Evolutionary conservation across 1,140 invertebrate species (phyloP).

Genomic region (Diabrotica virgifera): DNA sequence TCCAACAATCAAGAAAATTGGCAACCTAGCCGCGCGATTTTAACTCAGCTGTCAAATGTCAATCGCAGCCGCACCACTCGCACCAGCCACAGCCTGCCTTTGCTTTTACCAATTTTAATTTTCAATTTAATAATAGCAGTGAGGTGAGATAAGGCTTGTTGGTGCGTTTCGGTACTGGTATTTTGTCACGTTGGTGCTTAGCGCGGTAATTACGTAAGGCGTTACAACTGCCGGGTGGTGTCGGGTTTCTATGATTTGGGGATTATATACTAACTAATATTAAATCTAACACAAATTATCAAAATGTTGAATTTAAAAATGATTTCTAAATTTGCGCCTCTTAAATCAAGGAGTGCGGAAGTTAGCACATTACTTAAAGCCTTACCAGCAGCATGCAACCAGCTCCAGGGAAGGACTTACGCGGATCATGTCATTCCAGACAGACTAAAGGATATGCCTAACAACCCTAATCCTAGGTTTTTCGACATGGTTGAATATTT

Average conservation of each 20-base stretch:
- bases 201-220: not conserved
- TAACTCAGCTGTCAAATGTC: no score
- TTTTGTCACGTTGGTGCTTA: not conserved
- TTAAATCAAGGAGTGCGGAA: slow-evolving; percentile 30
- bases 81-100: no score
- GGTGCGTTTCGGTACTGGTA: no score
- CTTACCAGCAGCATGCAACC: slow-evolving; percentile 35
- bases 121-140: no score
- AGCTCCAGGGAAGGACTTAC: slow-evolving; percentile 52
- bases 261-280: not conserved
- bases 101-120: no score
- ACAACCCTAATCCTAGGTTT: slow-evolving; percentile 73
- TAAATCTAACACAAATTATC: not conserved
- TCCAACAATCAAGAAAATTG: no score
- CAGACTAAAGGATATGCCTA: slow-evolving; percentile 75
- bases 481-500: slow-evolving; percentile 97
- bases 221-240: not conserved
- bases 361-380: slow-evolving; percentile 40
- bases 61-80: no score
- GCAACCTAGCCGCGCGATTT: no score
- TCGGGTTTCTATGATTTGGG: not conserved
- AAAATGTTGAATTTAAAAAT: slow-evolving; percentile 43
- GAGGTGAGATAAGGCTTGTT: no score
- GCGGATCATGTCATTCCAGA: slow-evolving; percentile 83
- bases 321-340: slow-evolving; percentile 34